These are phyloP conservation scores for Syngnathus typhle DNA, from an alignment of 2,113 vertebrate genomes.

Conservation along the genomic window DNA sequence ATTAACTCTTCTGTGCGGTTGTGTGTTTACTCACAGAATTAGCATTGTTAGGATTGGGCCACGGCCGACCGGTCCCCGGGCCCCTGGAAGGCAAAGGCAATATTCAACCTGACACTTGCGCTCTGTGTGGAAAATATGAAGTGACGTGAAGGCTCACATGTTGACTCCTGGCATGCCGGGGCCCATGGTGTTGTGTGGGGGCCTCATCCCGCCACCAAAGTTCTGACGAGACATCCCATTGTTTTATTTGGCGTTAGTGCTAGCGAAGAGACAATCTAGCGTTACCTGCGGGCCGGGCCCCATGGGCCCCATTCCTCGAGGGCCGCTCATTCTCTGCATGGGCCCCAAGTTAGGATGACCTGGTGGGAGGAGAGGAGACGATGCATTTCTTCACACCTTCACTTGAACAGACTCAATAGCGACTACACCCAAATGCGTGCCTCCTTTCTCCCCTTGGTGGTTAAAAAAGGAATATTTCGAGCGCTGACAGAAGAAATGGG, in stretches of 20 bases:
- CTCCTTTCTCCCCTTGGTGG: not conserved
- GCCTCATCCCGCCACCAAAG: slow-evolving; percentile 97
- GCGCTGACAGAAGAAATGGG: not conserved
- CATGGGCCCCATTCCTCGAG: slow-evolving; percentile 97
- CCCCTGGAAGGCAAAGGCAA: slow-evolving; percentile 71
- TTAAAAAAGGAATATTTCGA: not conserved
- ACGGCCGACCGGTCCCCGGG: slow-evolving; percentile 86
- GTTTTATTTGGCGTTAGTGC: too few species aligned
- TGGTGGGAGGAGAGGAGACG: slow-evolving; percentile 37
- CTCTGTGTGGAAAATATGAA: not conserved
- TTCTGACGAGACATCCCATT: slow-evolving; percentile 72
- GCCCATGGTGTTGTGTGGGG: slow-evolving; percentile 95
- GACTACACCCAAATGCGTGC: too few species aligned
- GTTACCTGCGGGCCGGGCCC: slow-evolving; percentile 93
- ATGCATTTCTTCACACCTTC: not conserved
- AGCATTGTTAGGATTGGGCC: slow-evolving; percentile 96
- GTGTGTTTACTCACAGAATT: slow-evolving; percentile 86
- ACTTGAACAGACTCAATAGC: too few species aligned
- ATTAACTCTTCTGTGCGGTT: slow-evolving; percentile 8
- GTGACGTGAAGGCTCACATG: slow-evolving; percentile 78
- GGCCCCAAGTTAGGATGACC: slow-evolving; percentile 93
- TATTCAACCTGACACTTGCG: not conserved
- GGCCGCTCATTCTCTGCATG: slow-evolving; percentile 98
- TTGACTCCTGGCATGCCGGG: slow-evolving; percentile 97
- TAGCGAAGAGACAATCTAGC: not conserved